Conservation (phyloP, 2,113 vertebrate species). For the Epinephelus cyanopodus region DNA sequence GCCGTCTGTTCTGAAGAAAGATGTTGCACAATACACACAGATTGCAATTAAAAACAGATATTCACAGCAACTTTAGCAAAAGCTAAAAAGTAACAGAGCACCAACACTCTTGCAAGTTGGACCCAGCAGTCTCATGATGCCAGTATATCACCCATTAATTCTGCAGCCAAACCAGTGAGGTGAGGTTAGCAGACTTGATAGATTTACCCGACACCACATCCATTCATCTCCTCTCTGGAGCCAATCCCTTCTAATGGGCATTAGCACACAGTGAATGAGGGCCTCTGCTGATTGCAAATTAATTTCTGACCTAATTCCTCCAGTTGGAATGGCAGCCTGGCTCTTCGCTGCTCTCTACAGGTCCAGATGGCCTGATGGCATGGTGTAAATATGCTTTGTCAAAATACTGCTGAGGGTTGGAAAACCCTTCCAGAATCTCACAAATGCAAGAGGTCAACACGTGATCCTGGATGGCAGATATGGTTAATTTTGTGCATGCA, state of each 20-base stretch:
- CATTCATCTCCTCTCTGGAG: constrained; percentile 45
- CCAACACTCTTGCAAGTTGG: neutral
- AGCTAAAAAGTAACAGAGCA: neutral
- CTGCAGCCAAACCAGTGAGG: neutral
- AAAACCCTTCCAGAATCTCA: constrained; percentile 4
- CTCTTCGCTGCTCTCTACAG: constrained; percentile 60
- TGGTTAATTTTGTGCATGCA: neutral
- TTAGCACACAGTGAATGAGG: constrained; percentile 30
- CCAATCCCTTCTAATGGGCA: constrained; percentile 48
- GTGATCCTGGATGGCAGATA: constrained; percentile 31
- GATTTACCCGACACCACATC: constrained; percentile 17
- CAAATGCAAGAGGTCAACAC: constrained; percentile 19
- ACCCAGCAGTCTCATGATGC: neutral
- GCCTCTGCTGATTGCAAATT: constrained; percentile 69
- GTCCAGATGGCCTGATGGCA: constrained; percentile 73
- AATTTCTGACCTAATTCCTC: constrained; percentile 75
- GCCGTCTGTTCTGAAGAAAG: neutral
- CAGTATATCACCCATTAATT: constrained; percentile 31
- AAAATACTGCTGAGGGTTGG: constrained; percentile 39
- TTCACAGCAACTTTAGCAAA: neutral
- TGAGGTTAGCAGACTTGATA: constrained; percentile 25
- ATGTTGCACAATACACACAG: neutral
- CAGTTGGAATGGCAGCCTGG: constrained; percentile 64
- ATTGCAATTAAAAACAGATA: neutral
- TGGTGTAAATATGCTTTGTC: constrained; percentile 57